phyloP scores from a whole-genome alignment of 2,888 invertebrate species.

The Boloria selene region DNA sequence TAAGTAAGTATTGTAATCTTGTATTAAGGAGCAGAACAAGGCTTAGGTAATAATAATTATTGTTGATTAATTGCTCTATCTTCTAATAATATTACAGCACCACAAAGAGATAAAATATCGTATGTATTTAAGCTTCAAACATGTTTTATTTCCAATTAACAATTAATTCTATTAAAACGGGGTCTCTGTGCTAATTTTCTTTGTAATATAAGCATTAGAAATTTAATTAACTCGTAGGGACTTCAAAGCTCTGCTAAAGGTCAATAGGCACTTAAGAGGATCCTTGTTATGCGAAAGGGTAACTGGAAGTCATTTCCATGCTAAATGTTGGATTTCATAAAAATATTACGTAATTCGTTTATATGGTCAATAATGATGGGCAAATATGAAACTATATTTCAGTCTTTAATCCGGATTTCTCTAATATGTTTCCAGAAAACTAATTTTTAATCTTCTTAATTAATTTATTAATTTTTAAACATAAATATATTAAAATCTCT shows the following conservation, averaged over 20 bases:
- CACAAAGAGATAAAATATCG: background rate
- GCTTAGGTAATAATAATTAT: too few species aligned
- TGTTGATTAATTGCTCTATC: too few species aligned
- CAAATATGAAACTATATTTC: background rate
- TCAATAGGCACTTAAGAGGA: conserved; percentile 62
- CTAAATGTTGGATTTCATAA: conserved; percentile 28
- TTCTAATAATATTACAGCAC: too few species aligned
- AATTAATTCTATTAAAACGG: conserved; percentile 23
- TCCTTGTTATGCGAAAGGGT: conserved; percentile 63
- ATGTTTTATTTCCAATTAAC: conserved; percentile 24
- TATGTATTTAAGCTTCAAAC: background rate
- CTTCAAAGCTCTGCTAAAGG: conserved; percentile 68
- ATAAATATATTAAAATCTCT: too few species aligned
- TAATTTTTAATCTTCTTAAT: too few species aligned
- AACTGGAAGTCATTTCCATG: conserved; percentile 28
- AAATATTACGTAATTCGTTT: conserved; percentile 16
- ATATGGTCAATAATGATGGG: background rate
- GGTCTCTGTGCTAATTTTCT: conserved; percentile 44
- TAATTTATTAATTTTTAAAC: too few species aligned
- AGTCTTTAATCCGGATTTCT: background rate
- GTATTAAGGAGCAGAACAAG: too few species aligned
- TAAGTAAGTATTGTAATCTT: too few species aligned
- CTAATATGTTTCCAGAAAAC: too few species aligned
- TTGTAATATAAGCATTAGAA: conserved; percentile 71
- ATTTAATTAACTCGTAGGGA: conserved; percentile 70